These are phyloP conservation scores for Tautogolabrus adspersus DNA, from an alignment of 2,113 vertebrate species.

Conservation along the genomic window DNA sequence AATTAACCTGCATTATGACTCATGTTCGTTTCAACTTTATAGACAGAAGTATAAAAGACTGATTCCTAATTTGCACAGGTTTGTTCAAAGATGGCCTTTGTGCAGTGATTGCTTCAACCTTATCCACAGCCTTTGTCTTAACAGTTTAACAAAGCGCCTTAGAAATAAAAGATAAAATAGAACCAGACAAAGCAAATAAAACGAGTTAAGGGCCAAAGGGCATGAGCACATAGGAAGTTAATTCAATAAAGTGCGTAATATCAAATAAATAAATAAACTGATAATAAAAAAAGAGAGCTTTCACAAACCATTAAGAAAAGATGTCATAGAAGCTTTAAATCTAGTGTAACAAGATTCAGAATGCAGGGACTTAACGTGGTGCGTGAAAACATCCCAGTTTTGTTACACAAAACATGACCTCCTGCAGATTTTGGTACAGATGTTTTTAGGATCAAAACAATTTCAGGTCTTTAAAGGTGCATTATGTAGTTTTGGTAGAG, in stretches of 20 bases:
- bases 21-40: no score
- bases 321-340: not conserved
- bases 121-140: not conserved
- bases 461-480: not conserved
- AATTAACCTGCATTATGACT: no score
- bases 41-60: no score
- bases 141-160: not conserved
- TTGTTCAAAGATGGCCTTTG: no score
- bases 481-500: no score
- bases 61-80: no score
- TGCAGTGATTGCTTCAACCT: no score
- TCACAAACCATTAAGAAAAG: not conserved
- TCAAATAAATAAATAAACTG: not conserved
- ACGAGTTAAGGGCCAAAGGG: not conserved
- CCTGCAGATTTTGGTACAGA: not conserved
- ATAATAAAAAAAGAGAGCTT: not conserved
- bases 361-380: not conserved
- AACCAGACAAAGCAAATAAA: not conserved
- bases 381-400: not conserved
- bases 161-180: not conserved
- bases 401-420: not conserved
- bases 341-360: not conserved
- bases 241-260: not conserved
- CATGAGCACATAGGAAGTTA: not conserved
- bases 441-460: not conserved